Evolutionary conservation across 2,888 invertebrate species (phyloP), one percentile per base, ranked within the genome.

Genomic region (Campaea margaritaria): DNA sequence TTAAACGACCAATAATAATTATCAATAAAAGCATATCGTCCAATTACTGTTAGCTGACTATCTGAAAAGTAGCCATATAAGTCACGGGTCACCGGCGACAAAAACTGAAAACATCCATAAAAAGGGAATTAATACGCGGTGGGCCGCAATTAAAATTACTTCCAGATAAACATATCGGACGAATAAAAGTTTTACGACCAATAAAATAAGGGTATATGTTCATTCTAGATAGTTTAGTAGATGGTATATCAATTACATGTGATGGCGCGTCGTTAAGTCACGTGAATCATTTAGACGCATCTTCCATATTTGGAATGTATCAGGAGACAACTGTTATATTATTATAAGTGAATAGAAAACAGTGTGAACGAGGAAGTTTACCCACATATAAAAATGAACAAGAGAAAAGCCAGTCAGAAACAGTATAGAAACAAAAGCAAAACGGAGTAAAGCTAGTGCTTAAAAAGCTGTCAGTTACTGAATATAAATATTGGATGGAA

Each of bases 91-190:
- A 70, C 68, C 67, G 70, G 69, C 73, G 71, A 78, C 77, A 79
- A 79, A 78, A 79, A 77, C 72, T 72, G 55, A 66, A 70, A 74
- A 73, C 59, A 70, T 61, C 74, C 75, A 77, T 86, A 83, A 87
- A 86, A 81, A 74, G 74, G 72, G 76, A 31, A 81, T 85, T 76
- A 82, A 76, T 81, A 77, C 83, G 81, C 82, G 89, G 89, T 87
- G 86, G 89, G 83, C 83, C 70, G 76, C 84, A 83, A 86, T 87
- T 87, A 87, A 86, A 85, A 81, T 83, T 81, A 84, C 81, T 79
- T 75, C 70, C 64, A 81, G 78, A 83, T 82, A 85, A 86, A 86
- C 85, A 86, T 85, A 67, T 69, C 61, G 58, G 27, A 58, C 49
- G 50, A 68, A 68, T 72, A 72, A 70, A 71, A 67, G 31, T 69